Evolutionary conservation across 2,797 vertebrate genomes (phyloP), one percentile per base, ranked within the genome.

Genomic region (Petrocephalus schoutedeni): DNA sequence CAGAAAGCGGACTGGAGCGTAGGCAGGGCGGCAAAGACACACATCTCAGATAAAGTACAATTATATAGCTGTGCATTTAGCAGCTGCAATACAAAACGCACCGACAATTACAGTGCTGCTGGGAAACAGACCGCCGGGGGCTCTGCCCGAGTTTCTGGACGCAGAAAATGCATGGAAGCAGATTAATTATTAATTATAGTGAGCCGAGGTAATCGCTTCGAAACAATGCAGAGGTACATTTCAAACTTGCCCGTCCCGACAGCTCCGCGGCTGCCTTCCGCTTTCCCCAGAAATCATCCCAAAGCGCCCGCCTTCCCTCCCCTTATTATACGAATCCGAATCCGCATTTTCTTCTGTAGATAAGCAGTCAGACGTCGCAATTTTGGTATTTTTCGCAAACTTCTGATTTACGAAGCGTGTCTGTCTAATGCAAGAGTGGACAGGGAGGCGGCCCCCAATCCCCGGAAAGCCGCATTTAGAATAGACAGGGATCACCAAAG

Each of bases 141-240:
- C 32, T 74, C 67, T 67, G 61, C 10, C 61, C 32, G 67, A 74
- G 32, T 41, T 41, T 41, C 36, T 74, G 67, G 28, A 74, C 28
- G 67, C 12, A 74, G 67, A 41, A 74, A 74, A 74, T 74, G 67
- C 67, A 41, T 36, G 36, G 14, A 36, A 36, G 28, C 67, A 16
- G 67, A 74, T 74, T 74, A 74, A 74, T 74, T 74, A 74, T 74
- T 74, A 74, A 74, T 74, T 74, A 74, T 74, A 74, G 67, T 74
- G 36, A 41, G 67, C 12, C 28, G 36, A 41, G 6, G 67, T 74
- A 41, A 74, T 74, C 16, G 28, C 67, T 36, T 16, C 36, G 12
- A 74, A 74, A 41, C 67, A 74, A 41, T 74, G 67, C 36, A 74
- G 36, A 41, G 14, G 36, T 74, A 41, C 36, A 41, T 19, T 41